A percentile compares a stretch with the other conserved stretches of the same genome.
phyloP scores from a whole-genome alignment of 1,140 invertebrate genomes.

The Lucilia cuprina region DNA sequence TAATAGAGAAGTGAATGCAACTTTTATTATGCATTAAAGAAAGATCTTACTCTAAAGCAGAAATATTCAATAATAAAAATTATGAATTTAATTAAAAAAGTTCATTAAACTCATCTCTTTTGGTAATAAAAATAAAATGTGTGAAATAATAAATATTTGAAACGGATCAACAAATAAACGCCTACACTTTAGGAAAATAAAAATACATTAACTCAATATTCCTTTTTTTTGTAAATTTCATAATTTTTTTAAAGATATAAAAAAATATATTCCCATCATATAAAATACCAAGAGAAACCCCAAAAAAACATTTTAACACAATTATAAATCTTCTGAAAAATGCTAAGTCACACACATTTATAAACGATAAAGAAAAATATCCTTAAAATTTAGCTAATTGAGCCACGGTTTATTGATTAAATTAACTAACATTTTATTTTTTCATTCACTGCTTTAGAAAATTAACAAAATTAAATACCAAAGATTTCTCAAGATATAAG shows the following conservation, averaged over 20 bases:
- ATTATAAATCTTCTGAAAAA: neutral
- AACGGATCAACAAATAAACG: conserved; percentile 14
- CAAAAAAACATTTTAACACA: neutral
- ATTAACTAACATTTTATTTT: neutral
- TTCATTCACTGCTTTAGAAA: too few species aligned
- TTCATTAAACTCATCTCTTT: neutral
- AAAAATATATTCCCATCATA: neutral
- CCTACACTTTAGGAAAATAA: neutral
- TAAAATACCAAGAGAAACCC: neutral
- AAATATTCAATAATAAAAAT: neutral
- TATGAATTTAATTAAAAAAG: neutral
- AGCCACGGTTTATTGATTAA: conserved; percentile 28
- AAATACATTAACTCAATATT: neutral
- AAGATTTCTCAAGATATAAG: neutral
- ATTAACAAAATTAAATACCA: neutral
- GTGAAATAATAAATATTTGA: neutral
- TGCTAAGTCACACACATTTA: neutral
- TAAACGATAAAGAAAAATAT: neutral
- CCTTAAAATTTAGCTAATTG: conserved; percentile 26
- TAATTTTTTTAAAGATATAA: neutral
- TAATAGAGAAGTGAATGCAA: too few species aligned
- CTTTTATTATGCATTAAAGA: too few species aligned
- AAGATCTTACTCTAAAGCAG: too few species aligned
- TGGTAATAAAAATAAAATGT: neutral
- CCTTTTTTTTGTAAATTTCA: neutral